phyloP scores from a whole-genome alignment of 2,797 vertebrate species.

The Spinibarbus caldwelli region DNA sequence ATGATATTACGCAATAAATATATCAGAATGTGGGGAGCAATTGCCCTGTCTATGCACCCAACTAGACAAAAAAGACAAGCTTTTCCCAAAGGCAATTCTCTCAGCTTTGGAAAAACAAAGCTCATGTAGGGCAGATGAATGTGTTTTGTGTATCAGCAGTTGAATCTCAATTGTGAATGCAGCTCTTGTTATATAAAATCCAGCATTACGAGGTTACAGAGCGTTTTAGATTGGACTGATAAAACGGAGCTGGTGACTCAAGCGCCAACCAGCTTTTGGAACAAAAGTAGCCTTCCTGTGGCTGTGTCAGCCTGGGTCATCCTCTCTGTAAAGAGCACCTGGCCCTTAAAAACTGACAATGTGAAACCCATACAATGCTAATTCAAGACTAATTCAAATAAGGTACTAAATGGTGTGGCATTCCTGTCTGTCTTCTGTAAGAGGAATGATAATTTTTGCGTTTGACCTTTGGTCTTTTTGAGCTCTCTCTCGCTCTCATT shows the following conservation, averaged over 20 bases:
- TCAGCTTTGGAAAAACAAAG: conserved; percentile 12
- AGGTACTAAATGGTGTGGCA: conserved; percentile 41
- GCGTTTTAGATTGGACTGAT: conserved; percentile 29
- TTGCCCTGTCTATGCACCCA: background rate
- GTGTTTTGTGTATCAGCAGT: conserved; percentile 31
- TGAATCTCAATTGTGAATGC: conserved; percentile 29
- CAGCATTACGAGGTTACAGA: conserved; percentile 17
- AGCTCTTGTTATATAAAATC: conserved; percentile 35
- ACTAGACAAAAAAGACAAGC: conserved; percentile 11
- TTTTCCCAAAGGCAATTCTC: conserved; percentile 15
- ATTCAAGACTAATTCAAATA: conserved; percentile 38
- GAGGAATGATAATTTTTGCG: conserved; percentile 49
- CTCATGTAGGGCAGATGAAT: conserved; percentile 21
- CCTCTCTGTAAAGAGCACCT: conserved; percentile 46
- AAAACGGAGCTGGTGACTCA: conserved; percentile 15
- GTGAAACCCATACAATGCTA: conserved; percentile 42
- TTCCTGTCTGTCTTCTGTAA: conserved; percentile 38
- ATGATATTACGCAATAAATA: background rate
- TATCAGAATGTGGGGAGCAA: background rate
- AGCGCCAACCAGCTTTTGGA: conserved; percentile 25
- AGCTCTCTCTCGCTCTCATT: conserved; percentile 41
- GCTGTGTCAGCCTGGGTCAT: conserved; percentile 44
- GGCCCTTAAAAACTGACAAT: conserved; percentile 36
- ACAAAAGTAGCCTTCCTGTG: conserved; percentile 48
- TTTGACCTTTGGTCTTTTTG: conserved; percentile 49